Evolutionary conservation across 2,113 vertebrate genomes (phyloP).

Genomic region (Scartelaos histophorus): DNA sequence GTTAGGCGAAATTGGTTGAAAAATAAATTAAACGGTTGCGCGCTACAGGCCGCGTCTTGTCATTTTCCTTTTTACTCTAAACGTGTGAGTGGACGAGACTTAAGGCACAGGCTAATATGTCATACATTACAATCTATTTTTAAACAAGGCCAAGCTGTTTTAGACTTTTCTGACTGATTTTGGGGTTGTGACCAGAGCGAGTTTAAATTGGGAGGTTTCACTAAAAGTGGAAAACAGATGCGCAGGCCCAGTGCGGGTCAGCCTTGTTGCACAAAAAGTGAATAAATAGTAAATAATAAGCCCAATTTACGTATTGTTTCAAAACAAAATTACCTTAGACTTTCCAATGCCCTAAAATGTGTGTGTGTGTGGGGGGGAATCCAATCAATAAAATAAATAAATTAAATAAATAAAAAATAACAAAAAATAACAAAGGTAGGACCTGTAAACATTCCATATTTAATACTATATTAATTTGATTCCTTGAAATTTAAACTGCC

Average conservation of each 20-base stretch:
- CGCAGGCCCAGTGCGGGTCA: neutral
- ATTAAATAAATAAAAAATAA: too few species aligned
- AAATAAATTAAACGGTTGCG: neutral
- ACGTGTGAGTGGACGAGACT: neutral
- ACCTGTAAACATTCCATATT: too few species aligned
- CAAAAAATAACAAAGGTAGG: too few species aligned
- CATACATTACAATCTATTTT: too few species aligned
- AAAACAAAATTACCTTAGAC: too few species aligned
- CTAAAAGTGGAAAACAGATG: too few species aligned
- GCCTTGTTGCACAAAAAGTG: too few species aligned
- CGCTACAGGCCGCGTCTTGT: neutral
- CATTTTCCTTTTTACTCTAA: neutral
- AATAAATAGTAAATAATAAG: neutral
- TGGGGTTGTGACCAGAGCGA: neutral
- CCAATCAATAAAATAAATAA: too few species aligned
- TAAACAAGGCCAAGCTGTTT: too few species aligned
- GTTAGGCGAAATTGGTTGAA: neutral
- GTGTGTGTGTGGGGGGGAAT: too few species aligned
- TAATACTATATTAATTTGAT: neutral
- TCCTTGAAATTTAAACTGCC: neutral
- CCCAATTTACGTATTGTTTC: too few species aligned
- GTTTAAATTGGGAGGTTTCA: neutral
- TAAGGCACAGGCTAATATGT: neutral
- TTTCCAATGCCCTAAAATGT: too few species aligned
- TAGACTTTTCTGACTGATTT: neutral